Evolutionary conservation across 2,888 invertebrate species (phyloP).

Genomic region (Dascillus cervinus): DNA sequence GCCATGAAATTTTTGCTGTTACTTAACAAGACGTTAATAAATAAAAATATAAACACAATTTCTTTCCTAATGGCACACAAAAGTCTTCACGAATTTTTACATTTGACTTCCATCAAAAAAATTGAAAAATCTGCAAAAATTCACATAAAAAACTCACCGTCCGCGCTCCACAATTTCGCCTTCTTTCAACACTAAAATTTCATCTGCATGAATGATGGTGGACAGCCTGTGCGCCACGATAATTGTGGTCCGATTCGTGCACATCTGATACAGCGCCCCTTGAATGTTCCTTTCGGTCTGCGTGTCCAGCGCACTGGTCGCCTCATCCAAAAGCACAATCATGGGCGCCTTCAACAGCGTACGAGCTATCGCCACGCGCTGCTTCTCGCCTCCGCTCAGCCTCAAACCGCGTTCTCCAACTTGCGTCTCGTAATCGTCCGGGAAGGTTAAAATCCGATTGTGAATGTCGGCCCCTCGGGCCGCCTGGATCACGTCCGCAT

Average conservation of each 20-base stretch:
- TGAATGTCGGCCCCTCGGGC: constrained; percentile 93
- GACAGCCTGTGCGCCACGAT: constrained; percentile 93
- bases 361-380: constrained; percentile 92
- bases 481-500: constrained; percentile 79
- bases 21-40: no score
- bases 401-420: constrained; percentile 94
- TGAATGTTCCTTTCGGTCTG: constrained; percentile 88
- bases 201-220: constrained; percentile 90
- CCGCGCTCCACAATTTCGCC: constrained; percentile 90
- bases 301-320: constrained; percentile 91
- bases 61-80: no score
- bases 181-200: constrained; percentile 86
- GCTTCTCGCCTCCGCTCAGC: constrained; percentile 96
- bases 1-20: no score
- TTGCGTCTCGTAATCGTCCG: constrained; percentile 78
- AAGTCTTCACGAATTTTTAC: no score
- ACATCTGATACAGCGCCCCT: constrained; percentile 68
- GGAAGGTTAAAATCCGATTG: constrained; percentile 83
- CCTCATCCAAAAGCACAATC: constrained; percentile 90
- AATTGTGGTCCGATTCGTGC: constrained; percentile 81
- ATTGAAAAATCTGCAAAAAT: no score
- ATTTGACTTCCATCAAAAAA: no score
- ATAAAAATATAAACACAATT: no score
- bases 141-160: constrained; percentile 27
- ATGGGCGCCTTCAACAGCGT: constrained; percentile 88